Conservation (phyloP, 2,113 vertebrate species). For the Aegypius monachus region DNA sequence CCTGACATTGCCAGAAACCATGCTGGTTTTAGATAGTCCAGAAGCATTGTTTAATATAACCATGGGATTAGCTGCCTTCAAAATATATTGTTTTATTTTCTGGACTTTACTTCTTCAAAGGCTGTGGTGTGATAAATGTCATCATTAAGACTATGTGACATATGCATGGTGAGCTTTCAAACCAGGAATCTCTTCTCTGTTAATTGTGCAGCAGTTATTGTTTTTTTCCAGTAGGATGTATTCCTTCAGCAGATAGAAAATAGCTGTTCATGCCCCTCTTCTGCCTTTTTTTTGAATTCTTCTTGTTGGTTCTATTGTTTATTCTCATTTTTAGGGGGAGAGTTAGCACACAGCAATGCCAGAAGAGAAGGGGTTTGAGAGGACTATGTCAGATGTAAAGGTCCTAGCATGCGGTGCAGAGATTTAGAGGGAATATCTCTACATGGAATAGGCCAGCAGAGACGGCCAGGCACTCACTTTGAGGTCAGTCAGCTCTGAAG, state of each 20-base stretch:
- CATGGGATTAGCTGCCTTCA: conserved; percentile 56
- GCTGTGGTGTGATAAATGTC: conserved; percentile 50
- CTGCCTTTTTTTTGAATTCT: neutral
- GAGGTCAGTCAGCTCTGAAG: neutral
- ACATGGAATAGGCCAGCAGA: neutral
- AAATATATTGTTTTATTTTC: conserved; percentile 46
- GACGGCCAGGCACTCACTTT: neutral
- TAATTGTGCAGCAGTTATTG: conserved; percentile 42
- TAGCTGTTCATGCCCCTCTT: neutral
- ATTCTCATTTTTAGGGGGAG: neutral
- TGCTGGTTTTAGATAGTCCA: conserved; percentile 53
- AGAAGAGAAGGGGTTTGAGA: neutral
- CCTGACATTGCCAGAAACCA: neutral
- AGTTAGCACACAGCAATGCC: neutral
- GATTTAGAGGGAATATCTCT: neutral
- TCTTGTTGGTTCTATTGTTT: neutral
- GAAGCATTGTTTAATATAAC: conserved; percentile 51
- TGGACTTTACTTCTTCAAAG: conserved; percentile 40
- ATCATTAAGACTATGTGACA: conserved; percentile 47
- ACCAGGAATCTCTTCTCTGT: conserved; percentile 12
- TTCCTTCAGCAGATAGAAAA: neutral
- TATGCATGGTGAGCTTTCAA: conserved; percentile 6
- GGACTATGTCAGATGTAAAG: neutral
- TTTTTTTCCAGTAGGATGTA: neutral
- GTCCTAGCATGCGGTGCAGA: neutral